These are phyloP conservation scores for Tamias sibiricus DNA, from an alignment of 2,113 vertebrate genomes.

Conservation along the genomic window DNA sequence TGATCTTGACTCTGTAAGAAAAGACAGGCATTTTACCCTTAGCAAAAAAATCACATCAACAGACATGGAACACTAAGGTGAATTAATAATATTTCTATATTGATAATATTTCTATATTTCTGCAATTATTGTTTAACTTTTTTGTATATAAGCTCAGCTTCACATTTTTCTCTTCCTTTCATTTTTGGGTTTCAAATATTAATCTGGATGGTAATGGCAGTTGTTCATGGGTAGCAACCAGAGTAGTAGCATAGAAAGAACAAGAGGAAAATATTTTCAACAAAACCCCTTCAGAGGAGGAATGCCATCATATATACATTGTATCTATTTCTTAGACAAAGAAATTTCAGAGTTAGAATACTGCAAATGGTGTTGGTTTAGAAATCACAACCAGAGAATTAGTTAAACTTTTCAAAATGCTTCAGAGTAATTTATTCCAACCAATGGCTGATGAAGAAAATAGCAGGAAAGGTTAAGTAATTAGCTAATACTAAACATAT, in stretches of 20 bases:
- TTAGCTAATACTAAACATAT: constrained; percentile 59
- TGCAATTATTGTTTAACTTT: constrained; percentile 17
- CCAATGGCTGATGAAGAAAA: constrained; percentile 63
- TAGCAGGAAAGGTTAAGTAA: constrained; percentile 56
- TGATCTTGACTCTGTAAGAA: constrained; percentile 15
- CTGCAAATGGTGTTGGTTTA: neutral
- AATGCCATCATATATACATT: neutral
- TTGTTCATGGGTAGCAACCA: neutral
- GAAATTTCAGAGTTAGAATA: constrained; percentile 26
- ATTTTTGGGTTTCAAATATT: neutral
- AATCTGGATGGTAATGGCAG: neutral
- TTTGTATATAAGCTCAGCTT: neutral
- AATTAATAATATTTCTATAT: neutral
- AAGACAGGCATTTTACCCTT: neutral
- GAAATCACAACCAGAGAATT: constrained; percentile 60
- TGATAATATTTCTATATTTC: neutral
- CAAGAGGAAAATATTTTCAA: neutral
- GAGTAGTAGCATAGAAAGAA: neutral
- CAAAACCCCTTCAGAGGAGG: constrained; percentile 11
- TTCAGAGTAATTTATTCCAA: constrained; percentile 65
- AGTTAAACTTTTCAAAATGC: neutral
- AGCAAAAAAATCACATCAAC: constrained; percentile 11
- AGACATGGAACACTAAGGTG: neutral
- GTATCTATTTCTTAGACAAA: constrained; percentile 41
- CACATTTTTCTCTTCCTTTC: constrained; percentile 3